These are phyloP conservation scores for Passer montanus DNA, from an alignment of 2,113 vertebrate genomes.

Conservation along the genomic window DNA sequence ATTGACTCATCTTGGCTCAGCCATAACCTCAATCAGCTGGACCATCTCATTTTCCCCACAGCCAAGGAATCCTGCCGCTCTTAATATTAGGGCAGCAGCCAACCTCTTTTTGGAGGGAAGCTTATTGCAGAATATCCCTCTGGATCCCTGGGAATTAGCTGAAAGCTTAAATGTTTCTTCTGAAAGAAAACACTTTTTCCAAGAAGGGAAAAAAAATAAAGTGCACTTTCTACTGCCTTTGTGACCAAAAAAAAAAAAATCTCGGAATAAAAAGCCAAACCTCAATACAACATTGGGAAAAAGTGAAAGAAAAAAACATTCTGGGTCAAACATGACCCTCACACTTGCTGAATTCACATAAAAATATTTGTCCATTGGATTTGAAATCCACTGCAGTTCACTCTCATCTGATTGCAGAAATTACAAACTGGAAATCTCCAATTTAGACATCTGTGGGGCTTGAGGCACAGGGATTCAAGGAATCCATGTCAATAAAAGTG, in stretches of 20 bases:
- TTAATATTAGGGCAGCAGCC: conserved; percentile 31
- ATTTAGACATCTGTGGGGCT: not conserved
- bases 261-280: not conserved
- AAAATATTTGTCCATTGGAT: not conserved
- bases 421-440: not conserved
- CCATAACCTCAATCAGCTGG: conserved; percentile 54
- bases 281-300: not conserved
- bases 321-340: not conserved
- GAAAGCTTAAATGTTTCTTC: conserved; percentile 13
- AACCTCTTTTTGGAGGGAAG: conserved; percentile 28
- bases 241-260: not conserved
- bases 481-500: rapidly evolving
- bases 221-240: not conserved
- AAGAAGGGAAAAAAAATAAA: rapidly evolving
- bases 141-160: conserved; percentile 15
- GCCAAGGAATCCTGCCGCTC: conserved; percentile 45
- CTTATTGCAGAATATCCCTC: conserved; percentile 29
- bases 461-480: not conserved
- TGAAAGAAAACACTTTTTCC: not conserved
- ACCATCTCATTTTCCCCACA: conserved; percentile 54
- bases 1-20: conserved; percentile 67
- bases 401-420: not conserved
- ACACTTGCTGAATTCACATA: not conserved
- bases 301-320: not conserved
- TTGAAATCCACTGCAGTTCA: not conserved